A percentile compares a stretch with the other conserved stretches of the same genome.
Evolutionary conservation across 1,140 invertebrate genomes (phyloP).

Genomic region (Aplysia californica): DNA sequence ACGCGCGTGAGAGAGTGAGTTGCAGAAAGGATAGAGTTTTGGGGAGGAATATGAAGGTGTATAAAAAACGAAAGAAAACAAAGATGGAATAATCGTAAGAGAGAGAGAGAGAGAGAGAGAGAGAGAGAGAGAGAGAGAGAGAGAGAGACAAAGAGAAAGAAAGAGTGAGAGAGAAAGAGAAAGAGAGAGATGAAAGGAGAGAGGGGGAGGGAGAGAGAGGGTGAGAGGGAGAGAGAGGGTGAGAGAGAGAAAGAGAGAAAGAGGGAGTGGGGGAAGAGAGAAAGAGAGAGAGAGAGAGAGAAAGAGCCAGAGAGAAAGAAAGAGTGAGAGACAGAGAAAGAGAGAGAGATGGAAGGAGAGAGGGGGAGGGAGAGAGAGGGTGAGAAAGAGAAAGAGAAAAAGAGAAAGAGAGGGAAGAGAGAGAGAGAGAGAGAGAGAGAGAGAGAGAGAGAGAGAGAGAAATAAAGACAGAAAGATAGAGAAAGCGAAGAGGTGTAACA

Average conservation of each 20-base stretch:
- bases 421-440: background rate
- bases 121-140: background rate
- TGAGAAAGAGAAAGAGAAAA: background rate
- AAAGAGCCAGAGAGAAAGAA: background rate
- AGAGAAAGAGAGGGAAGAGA: background rate
- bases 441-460: background rate
- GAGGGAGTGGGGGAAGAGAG: background rate
- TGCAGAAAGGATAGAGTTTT: too few relatives aligned
- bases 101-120: background rate
- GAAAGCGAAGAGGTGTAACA: too few relatives aligned
- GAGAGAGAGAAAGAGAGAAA: background rate
- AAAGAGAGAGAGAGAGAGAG: background rate
- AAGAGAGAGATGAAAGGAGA: background rate
- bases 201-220: constrained; percentile 1
- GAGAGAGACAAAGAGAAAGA: background rate
- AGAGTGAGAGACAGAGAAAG: background rate
- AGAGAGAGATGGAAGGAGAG: background rate
- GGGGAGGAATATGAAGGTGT: too few relatives aligned
- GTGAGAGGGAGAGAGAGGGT: background rate
- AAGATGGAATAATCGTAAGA: too few relatives aligned
- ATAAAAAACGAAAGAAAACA: too few relatives aligned
- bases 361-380: background rate
- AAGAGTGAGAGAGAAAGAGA: background rate
- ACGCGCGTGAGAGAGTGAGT: too few relatives aligned
- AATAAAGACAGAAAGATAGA: background rate